Evolutionary conservation across 2,113 vertebrate species (phyloP), one percentile per base, ranked within the genome.

Genomic region (Syrrhaptes paradoxus): DNA sequence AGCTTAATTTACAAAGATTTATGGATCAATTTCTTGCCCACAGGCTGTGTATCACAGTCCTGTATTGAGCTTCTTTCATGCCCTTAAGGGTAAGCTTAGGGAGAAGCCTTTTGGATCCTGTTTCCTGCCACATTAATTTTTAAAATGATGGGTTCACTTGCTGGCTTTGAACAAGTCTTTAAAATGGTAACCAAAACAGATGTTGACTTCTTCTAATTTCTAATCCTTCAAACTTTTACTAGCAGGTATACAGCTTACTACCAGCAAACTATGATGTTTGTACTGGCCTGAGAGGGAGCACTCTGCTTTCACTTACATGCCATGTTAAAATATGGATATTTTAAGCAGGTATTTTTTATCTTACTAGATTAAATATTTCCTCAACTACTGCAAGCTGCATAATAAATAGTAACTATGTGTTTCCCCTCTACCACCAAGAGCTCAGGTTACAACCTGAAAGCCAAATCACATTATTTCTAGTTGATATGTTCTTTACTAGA

Each of bases 11-110:
- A 58, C 43, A 82, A 89, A 89, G 85, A 93, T 91, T 87, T 90
- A 83, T 87, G 55, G 78, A 94, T 97, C 87, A 89, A 79, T 95
- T 95, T 94, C 75, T 95, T 91, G 63, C 32, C 71, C 4, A 3
- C 70, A 46, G 61, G 58, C 59, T 91, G 68, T 58, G 62, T 32
- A 76, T 85, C 34, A 48, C 75, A 63, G 54, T 82, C 74, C 43
- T 48, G 24, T 82, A 70, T 84, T 89, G 88, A 92, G 55, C 29
- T 90, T 25, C 38, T 90, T 77, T 57, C 71, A 13, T 62, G 46
- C 58, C 78, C 85, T 79, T 66, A 76, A 57, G 78, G 73, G 28
- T 31, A 79, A 74, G 49, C 19, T 79, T 87, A 74, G 71, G 16
- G 24, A 95, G 61, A 91, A 87, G 20, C 4, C 20, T 87, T 89